Base-by-base conservation (phyloP, 2,888 invertebrate genomes). In the Agrotis ipsilon region DNA sequence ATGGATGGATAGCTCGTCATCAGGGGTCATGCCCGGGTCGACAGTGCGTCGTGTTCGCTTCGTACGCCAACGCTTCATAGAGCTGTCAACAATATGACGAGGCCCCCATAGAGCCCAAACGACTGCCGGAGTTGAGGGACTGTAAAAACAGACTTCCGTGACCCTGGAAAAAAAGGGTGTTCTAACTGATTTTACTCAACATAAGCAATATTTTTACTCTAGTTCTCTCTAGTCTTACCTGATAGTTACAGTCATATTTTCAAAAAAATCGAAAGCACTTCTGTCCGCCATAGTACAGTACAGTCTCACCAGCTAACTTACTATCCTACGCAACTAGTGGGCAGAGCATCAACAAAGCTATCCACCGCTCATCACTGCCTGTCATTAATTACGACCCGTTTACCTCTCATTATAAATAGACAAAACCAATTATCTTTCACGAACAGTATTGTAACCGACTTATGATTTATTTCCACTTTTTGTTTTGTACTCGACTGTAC, bases 321-420 rank as follows among this genome's bases (percentile, higher is more conserved):
- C 84, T 86, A 88, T 77, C 92, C 93, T 91, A 93, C 94, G 92
- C 92, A 90, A 74, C 48, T 83, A 88, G 94, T 94, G 93, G 93
- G 94, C 90, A 91, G 93, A 88, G 88, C 89, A 92, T 89, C 90
- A 92, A 90, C 87, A 87, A 82, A 87, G 78, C 84, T 83, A 87
- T 86, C 87, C 86, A 87, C 85, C 84, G 80, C 84, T 87, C 87
- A 90, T 91, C 89, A 88, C 81, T 70, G 74, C 63, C 88, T 85
- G 87, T 88, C 93, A 95, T 95, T 94, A 94, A 95, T 95, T 94
- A 94, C 90, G 86, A 85, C 86, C 91, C 91, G 90, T 91, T 94
- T 93, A 93, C 90, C 88, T 84, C 92, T 92, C 92, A 94, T 95
- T 95, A 94, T 92, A 92, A 91, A 92, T 92, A 93, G 94, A 93